Base-by-base conservation (phyloP, 2,888 invertebrate genomes). In the Plusia festucae region DNA sequence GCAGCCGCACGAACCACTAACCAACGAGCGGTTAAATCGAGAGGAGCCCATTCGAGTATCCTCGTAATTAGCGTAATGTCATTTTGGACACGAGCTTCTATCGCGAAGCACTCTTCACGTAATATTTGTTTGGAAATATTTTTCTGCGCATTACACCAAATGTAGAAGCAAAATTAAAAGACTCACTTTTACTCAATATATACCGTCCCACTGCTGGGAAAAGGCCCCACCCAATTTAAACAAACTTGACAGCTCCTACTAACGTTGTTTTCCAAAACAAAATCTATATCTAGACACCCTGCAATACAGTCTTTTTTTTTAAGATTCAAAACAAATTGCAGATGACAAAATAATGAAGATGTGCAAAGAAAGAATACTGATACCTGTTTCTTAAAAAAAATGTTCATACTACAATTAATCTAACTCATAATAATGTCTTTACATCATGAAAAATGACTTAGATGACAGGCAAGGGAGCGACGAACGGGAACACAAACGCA, bases 11-110 rank as follows among this genome's bases (percentile, higher is more conserved):
- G 13, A 40, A n/a, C 40, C 40, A 6, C 40, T 40, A 40, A 40
- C 40, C 40, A 40, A 40, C 40, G 40, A 40, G 40, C 40, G 40
- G 40, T 40, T 40, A 40, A n/a, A 40, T 40, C 40, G 7, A 40
- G 40, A 40, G 40, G 5, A 40, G 40, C n/a, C n/a, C n/a, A n/a
- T 40, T 40, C n/a, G 13, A 40, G 40, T 40, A n/a, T n/a, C 40
- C 0, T 40, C 40, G 6, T 40, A 40, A 40, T 40, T 40, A 40
- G 40, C 40, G 40, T 40, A 40, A 40, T 40, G 40, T n/a, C 40
- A 40, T 40, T 40, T 40, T 40, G n/a, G n/a, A n/a, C 40, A 40
- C 40, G 40, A n/a, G 5, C 13, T 13, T 13, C 34, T n/a, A 40
- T n/a, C n/a, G n/a, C n/a, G n/a, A 40, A n/a, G 40, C 34, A 6